Percentiles rank a stretch among this genome's conserved stretches.
phyloP scores from a whole-genome alignment of 1,140 invertebrate species.

The Acromyrmex charruanus region DNA sequence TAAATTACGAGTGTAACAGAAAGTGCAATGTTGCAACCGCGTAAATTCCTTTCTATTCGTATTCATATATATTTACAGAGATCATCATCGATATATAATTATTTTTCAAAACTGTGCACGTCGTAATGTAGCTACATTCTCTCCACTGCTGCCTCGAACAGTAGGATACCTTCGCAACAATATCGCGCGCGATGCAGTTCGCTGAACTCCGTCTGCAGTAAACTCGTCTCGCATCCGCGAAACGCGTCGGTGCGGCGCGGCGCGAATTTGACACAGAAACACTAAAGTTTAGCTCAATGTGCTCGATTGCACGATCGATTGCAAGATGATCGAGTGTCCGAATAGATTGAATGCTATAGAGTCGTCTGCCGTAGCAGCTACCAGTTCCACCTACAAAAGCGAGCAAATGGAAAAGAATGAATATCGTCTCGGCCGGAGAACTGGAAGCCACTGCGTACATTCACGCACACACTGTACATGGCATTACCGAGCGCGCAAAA shows the following conservation, averaged over 20 bases:
- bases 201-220: conserved; percentile 47
- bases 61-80: background rate
- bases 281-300: conserved; percentile 10
- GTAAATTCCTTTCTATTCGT: background rate
- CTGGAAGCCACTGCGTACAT: conserved; percentile 49
- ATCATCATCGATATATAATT: background rate
- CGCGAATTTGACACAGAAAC: conserved; percentile 53
- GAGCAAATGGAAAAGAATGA: conserved; percentile 34
- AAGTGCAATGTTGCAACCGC: background rate
- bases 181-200: conserved; percentile 56
- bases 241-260: conserved; percentile 19
- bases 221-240: conserved; percentile 31
- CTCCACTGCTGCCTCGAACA: background rate
- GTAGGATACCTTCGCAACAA: conserved; percentile 40
- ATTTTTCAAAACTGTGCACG: conserved; percentile 6
- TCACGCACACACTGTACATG: conserved; percentile 42
- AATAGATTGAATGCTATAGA: conserved; percentile 24
- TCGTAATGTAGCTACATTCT: background rate
- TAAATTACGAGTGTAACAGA: background rate
- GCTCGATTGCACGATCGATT: conserved; percentile 14
- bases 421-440: conserved; percentile 38
- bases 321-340: conserved; percentile 33
- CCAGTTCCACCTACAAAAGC: conserved; percentile 40
- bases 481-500: conserved; percentile 15
- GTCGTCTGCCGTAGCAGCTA: conserved; percentile 34